Base-by-base conservation (phyloP, 2,888 invertebrate species). In the Erannis defoliaria region DNA sequence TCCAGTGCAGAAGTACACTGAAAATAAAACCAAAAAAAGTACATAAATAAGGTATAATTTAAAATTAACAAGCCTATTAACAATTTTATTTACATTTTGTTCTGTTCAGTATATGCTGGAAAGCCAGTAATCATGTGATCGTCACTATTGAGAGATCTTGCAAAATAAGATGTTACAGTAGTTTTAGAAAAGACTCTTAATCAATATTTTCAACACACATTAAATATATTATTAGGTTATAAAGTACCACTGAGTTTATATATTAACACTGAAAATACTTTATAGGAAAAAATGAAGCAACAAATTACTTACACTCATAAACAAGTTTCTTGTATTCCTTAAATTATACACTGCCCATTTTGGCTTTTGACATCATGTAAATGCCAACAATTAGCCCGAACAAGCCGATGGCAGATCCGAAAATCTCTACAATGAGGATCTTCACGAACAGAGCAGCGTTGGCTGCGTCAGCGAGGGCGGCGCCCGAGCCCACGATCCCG, bases 381-480 rank as follows among this genome's bases (percentile, higher is more conserved):
- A 99, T 99, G 72, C 99, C 99, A 70, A 99, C 99, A 88, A 99
- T 99, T 58, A 99, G 95, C 56, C 99, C 99, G 89, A 99, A 99
- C 19, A 99, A 95, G 81, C 99, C 99, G 82, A 99, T 99, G 77
- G 99, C 99, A 81, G 98, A 98, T 62, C 99, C 99, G 84, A 99
- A 99, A 90, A 99, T 99, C 93, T 99, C 99, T 45, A 99, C 97
- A 86, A 99, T 99, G 42, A 99, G 95, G 86, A 99, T 99, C 91
- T 99, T 99, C 51, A 99, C 99, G 82, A 99, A 99, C 6, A 99
- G 94, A 2, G 97, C 95, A 16, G 98, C 96, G 85, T 99, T 99
- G 38, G 99, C 99, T 29, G 99, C 99, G 93, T 99, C 99, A 53
- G 99, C 97, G 9, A 99, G 94, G 16, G 99, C 99, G 42, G 99